Evolutionary conservation across 2,888 invertebrate species (phyloP).

Genomic region (Cataglyphis rosenhaueri): DNA sequence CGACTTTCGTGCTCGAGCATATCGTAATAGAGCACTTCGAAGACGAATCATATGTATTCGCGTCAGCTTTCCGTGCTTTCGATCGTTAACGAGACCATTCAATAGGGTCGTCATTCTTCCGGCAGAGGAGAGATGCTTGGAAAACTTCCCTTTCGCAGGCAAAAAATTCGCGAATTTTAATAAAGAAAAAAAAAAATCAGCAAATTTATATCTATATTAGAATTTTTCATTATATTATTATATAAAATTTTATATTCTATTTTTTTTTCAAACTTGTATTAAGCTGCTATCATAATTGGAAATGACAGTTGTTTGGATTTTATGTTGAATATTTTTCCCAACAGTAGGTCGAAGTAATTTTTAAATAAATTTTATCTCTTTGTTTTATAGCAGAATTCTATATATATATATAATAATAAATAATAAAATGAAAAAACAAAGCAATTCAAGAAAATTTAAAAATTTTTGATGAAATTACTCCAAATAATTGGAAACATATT

Average conservation of each 20-base stretch:
- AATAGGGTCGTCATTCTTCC: constrained; percentile 32
- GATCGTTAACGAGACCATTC: constrained; percentile 36
- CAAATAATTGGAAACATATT: constrained; percentile 7
- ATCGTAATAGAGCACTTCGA: constrained; percentile 12
- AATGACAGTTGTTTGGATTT: too few relatives aligned
- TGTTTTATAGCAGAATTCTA: not conserved
- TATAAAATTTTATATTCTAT: not conserved
- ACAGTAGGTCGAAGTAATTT: too few relatives aligned
- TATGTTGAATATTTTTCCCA: too few relatives aligned
- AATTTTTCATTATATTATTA: not conserved
- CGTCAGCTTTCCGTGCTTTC: constrained; percentile 27
- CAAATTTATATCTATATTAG: not conserved
- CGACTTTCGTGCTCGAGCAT: constrained; percentile 24
- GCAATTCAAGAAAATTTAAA: not conserved
- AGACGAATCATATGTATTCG: not conserved
- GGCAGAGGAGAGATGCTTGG: too few relatives aligned
- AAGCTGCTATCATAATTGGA: too few relatives aligned
- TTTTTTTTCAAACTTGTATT: too few relatives aligned
- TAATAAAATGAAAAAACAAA: not conserved
- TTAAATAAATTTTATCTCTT: not conserved
- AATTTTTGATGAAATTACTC: not conserved
- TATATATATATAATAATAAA: not conserved
- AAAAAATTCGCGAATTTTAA: not conserved
- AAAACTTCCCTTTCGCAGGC: not conserved
- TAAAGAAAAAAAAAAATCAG: not conserved